Base-by-base conservation (phyloP, 2,888 invertebrate genomes). In the Pyrochroa serraticornis region DNA sequence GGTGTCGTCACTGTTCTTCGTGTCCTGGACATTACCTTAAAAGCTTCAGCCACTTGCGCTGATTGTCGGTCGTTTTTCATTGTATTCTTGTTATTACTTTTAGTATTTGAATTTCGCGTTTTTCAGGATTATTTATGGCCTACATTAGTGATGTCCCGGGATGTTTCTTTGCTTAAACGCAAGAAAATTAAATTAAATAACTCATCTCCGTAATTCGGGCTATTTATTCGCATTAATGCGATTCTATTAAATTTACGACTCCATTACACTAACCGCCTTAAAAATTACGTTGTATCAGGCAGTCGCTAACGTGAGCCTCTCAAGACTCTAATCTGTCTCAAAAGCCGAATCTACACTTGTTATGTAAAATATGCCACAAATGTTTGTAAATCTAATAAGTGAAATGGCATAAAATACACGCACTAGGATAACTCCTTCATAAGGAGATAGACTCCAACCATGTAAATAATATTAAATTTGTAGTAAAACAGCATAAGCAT, bases 51-150 rank as follows among this genome's bases (percentile, higher is more conserved):
- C 58, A 54, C 54, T 58, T 58, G 10, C 31, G 22, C 35, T 58
- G 54, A 58, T 58, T 54, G 58, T 41, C 53, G 39, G 8, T 49
- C n/a, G 49, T 58, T 39, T 58, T 58, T 58, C 58, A 58, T 48
- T 48, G 52, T 48, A 45, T 58, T 51, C 52, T 52, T 46, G 43
- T 58, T 51, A 52, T 58, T 52, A 51, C 47, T 47, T 46, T 43
- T 32, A 52, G 13, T 47, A 58, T 54, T 58, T 58, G 49, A 54
- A 54, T 58, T 54, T 44, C 49, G 7, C 45, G 9, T 58, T 48
- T 58, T 58, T 46, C 41, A 6, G 32, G 5, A 22, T 49, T 58
- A 54, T 58, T 58, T 58, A 58, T 54, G 49, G 32, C 31, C 10
- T 33, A 35, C 58, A 58, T 58, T 54, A 41, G 54, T 30, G 34